Evolutionary conservation across 2,888 invertebrate genomes (phyloP).

Genomic region (Leistus spinibarbis): DNA sequence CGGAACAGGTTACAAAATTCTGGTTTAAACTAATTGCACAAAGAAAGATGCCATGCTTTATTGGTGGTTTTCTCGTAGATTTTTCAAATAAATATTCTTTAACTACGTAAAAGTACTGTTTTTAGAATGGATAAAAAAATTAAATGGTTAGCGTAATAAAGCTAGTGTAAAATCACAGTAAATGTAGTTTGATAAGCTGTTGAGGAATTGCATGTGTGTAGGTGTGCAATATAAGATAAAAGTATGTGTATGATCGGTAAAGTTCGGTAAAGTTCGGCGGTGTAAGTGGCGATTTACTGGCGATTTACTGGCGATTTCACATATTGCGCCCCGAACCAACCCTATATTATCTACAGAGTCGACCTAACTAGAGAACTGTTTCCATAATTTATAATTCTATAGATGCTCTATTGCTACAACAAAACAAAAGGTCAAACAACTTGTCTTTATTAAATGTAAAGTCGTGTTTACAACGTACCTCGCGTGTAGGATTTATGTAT

Average conservation of each 20-base stretch:
- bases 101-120: too few relatives aligned
- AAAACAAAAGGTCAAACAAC: neutral
- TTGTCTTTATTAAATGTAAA: neutral
- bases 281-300: neutral
- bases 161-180: too few relatives aligned
- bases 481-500: too few relatives aligned
- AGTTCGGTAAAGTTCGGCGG: neutral
- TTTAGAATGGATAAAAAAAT: too few relatives aligned
- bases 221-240: neutral
- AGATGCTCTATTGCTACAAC: neutral
- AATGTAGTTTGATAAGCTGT: neutral
- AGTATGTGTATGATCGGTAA: too few relatives aligned
- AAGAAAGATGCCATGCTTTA: too few relatives aligned
- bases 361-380: neutral
- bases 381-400: neutral
- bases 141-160: too few relatives aligned
- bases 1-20: too few relatives aligned
- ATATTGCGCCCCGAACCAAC: neutral
- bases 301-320: neutral
- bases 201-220: neutral
- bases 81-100: too few relatives aligned
- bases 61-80: too few relatives aligned
- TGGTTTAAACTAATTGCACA: too few relatives aligned
- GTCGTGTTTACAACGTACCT: neutral
- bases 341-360: neutral